Evolutionary conservation across 2,888 invertebrate species (phyloP), one percentile per base, ranked within the genome.

Genomic region (Zeuzera pyrina): DNA sequence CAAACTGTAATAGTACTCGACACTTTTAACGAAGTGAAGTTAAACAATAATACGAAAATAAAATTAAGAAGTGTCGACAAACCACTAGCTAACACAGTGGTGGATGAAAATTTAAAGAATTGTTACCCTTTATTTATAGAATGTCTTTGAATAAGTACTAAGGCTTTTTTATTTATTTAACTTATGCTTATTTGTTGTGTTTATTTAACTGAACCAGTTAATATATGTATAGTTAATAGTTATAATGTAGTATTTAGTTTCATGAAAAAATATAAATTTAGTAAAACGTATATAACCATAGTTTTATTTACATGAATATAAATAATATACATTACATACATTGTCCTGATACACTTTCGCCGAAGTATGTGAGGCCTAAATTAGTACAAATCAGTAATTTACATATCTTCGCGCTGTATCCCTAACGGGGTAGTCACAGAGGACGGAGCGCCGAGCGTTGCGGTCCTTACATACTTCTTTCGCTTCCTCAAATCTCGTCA

Each of bases 91-190:
- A 67, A 43, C 38, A 56, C 65, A 1, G 43, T 73, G 6, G 57
- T 34, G 22, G 55, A 67, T 33, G 36, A 56, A 1, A 40, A 54
- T 13, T 47, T 63, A 27, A 43, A 62, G 21, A 48, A 70, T 47
- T 84, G 85, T 49, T 54, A 66, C 56, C 73, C 81, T 58, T 63
- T 85, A 49, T 74, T 67, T 46, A 71, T 85, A 47, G 85, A 85
- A 67, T 85, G 85, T 49, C 49, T 71, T 22, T 83, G 58, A 43
- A 19, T 33, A 25, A 21, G 15, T 8, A 14, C 6, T 22, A 22
- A 10, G n/a, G 11, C n/a, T 22, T 22, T 22, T 22, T 4, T 10
- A 1, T 30, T 8, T 16, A 13, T 8, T 29, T 29, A 28, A 28
- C 15, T 28, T 7, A 3, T 14, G 11, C n/a, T 8, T 12, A 14